Evolutionary conservation across 2,888 invertebrate genomes (phyloP).

Genomic region (Hypena proboscidalis): DNA sequence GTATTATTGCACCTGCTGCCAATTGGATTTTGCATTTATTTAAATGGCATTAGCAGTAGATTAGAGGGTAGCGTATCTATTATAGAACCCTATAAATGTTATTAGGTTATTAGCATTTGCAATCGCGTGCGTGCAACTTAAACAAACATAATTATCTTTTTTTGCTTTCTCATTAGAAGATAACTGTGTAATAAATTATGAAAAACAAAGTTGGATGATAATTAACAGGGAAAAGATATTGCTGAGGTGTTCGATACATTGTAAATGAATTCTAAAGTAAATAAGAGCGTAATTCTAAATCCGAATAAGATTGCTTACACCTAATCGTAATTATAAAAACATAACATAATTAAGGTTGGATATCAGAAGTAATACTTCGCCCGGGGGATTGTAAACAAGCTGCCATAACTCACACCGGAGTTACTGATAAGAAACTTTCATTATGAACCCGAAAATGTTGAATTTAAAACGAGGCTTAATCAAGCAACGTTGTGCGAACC

Average conservation of each 20-base stretch:
- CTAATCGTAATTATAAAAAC: constrained; percentile 46
- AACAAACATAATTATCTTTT: neutral
- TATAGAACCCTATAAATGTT: constrained; percentile 10
- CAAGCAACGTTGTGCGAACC: constrained; percentile 61
- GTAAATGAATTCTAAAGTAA: constrained; percentile 9
- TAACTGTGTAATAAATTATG: too few relatives aligned
- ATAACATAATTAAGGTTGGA: constrained; percentile 37
- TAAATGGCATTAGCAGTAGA: constrained; percentile 22
- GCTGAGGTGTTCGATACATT: constrained; percentile 2
- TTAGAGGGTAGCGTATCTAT: constrained; percentile 11
- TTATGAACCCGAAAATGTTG: constrained; percentile 76
- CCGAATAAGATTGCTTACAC: constrained; percentile 18
- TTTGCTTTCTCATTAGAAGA: too few relatives aligned
- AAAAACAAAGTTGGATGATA: too few relatives aligned
- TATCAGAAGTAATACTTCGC: constrained; percentile 39
- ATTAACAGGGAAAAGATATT: neutral
- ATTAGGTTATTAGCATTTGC: constrained; percentile 6
- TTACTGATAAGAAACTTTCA: constrained; percentile 83
- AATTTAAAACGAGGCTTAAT: constrained; percentile 83
- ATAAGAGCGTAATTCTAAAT: constrained; percentile 10
- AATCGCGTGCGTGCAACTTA: constrained; percentile 1
- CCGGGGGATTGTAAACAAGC: constrained; percentile 58
- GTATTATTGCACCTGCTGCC: constrained; percentile 48
- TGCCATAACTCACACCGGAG: constrained; percentile 78
- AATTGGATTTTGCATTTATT: constrained; percentile 34